Evolutionary conservation across 2,888 invertebrate species (phyloP).

Genomic region (Heliothis peltigera): DNA sequence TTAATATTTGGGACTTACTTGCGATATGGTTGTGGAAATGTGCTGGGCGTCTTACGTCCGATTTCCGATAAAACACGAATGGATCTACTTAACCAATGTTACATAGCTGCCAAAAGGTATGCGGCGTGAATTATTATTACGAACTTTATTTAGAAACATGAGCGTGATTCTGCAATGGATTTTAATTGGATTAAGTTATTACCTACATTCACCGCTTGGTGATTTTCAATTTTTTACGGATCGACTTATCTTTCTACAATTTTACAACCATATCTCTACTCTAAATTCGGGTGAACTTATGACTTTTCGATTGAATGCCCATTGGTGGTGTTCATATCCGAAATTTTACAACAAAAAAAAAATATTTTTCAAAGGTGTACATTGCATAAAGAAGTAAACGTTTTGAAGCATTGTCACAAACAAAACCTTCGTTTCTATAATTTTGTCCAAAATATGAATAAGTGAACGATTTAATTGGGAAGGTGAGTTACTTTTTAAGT

Average conservation of each 20-base stretch:
- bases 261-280: constrained; percentile 64
- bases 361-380: constrained; percentile 6
- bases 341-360: constrained; percentile 9
- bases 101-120: constrained; percentile 38
- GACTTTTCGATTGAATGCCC: not conserved
- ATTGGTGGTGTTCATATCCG: constrained; percentile 4
- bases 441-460: constrained; percentile 18
- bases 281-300: constrained; percentile 32
- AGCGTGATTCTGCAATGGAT: constrained; percentile 29
- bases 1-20: constrained; percentile 20
- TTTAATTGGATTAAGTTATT: constrained; percentile 34
- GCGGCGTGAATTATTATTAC: constrained; percentile 20
- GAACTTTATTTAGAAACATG: constrained; percentile 5
- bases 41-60: constrained; percentile 39
- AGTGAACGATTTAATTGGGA: constrained; percentile 33
- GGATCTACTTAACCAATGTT: constrained; percentile 20
- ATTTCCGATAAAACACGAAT: constrained; percentile 21
- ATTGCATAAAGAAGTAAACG: constrained; percentile 19
- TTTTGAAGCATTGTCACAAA: constrained; percentile 13
- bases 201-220: constrained; percentile 22
- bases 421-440: constrained; percentile 20
- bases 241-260: constrained; percentile 49
- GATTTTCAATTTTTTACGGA: constrained; percentile 18
- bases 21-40: constrained; percentile 66
- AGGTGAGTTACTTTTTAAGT: constrained; percentile 69